A percentile compares a stretch with the other conserved stretches of the same genome.
Evolutionary conservation across 2,888 invertebrate species (phyloP).

Genomic region (Steinernema carpocapsae): DNA sequence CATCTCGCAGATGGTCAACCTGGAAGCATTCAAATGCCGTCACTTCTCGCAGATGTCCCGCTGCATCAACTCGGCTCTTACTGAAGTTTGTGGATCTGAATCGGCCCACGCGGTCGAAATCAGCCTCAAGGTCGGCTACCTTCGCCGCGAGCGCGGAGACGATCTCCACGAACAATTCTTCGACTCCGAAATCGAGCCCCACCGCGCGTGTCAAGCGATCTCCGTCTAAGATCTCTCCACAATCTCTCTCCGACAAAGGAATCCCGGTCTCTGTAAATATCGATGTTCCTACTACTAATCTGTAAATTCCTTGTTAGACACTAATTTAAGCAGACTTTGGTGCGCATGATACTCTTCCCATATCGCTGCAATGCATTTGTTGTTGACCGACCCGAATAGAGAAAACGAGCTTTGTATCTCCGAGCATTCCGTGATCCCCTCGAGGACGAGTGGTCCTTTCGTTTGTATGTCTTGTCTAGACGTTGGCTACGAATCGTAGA

Average conservation of each 20-base stretch:
- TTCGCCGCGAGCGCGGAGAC: constrained; percentile 46
- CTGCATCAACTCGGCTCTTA: constrained; percentile 32
- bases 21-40: constrained; percentile 47
- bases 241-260: background rate
- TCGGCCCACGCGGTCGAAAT: constrained; percentile 37
- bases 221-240: background rate
- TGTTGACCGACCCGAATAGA: too few species aligned
- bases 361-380: too few species aligned
- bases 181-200: constrained; percentile 37
- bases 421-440: background rate
- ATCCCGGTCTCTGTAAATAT: background rate
- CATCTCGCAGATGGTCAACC: constrained; percentile 19
- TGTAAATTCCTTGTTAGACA: background rate
- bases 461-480: background rate
- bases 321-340: background rate
- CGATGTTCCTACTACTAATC: constrained; percentile 10
- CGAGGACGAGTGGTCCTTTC: too few species aligned
- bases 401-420: too few species aligned
- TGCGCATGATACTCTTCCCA: background rate
- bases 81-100: constrained; percentile 39
- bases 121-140: constrained; percentile 45
- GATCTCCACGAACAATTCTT: constrained; percentile 44
- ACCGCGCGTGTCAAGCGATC: constrained; percentile 36
- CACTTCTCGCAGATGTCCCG: constrained; percentile 28
- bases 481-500: constrained; percentile 24